A percentile compares a stretch with the other conserved stretches of the same genome.
These are phyloP conservation scores for Spatula versicolor DNA, from an alignment of 2,797 vertebrate genomes.

Conservation along the genomic window DNA sequence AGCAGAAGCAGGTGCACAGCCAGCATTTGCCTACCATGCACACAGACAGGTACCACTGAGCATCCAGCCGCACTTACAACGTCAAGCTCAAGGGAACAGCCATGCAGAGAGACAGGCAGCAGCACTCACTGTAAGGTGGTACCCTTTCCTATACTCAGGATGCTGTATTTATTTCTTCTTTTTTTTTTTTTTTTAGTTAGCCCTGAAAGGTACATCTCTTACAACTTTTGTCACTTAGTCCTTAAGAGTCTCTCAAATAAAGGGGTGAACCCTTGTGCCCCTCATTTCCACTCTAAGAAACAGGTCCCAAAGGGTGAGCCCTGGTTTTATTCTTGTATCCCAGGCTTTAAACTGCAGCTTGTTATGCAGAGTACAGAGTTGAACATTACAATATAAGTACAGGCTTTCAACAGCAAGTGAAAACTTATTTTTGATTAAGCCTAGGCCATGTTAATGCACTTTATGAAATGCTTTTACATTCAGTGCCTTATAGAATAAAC, in stretches of 20 bases:
- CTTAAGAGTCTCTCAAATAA: background rate
- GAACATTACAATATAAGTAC: background rate
- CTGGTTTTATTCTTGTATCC: background rate
- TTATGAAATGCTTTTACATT: background rate
- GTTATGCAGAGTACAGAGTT: background rate
- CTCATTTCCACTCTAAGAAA: background rate
- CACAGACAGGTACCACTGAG: background rate
- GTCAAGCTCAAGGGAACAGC: background rate
- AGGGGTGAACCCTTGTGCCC: background rate
- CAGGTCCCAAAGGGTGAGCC: fast-evolving
- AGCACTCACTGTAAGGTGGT: fast-evolving
- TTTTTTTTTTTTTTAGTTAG: background rate
- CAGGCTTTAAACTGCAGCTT: background rate
- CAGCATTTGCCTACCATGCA: background rate
- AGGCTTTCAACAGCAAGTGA: background rate
- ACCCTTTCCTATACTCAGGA: background rate
- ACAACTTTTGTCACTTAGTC: background rate
- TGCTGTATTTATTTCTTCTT: background rate
- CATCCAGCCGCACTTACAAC: fast-evolving
- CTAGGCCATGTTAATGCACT: background rate
- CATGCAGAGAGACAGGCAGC: fast-evolving
- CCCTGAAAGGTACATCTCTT: background rate
- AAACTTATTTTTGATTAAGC: background rate
- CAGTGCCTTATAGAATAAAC: background rate
- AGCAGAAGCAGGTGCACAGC: background rate